These are phyloP conservation scores for Podarcis siculus DNA, from an alignment of 2,797 vertebrate species.

Conservation along the genomic window DNA sequence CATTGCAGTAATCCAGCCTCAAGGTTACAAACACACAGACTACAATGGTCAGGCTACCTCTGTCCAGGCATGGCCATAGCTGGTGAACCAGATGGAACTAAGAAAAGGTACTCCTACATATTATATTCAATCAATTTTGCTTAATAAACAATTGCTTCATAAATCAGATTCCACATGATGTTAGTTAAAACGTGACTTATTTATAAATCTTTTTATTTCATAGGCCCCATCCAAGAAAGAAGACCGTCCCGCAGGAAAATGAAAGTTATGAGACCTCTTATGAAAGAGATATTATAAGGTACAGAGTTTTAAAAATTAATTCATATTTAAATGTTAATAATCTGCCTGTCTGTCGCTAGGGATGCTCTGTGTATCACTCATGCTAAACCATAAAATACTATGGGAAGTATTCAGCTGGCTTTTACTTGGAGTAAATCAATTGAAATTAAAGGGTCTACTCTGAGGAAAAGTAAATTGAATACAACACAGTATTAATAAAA, in stretches of 20 bases:
- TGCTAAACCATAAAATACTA: not conserved
- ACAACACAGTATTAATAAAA: not conserved
- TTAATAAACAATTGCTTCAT: not conserved
- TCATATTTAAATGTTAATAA: not conserved
- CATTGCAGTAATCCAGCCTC: too few relatives aligned
- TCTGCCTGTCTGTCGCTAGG: not conserved
- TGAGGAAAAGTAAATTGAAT: too few relatives aligned
- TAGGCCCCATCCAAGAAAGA: not conserved
- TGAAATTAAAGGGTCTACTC: too few relatives aligned
- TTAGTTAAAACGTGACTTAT: not conserved
- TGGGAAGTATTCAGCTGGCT: too few relatives aligned
- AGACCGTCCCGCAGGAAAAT: not conserved
- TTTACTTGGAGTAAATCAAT: too few relatives aligned
- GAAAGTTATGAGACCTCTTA: not conserved
- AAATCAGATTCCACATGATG: not conserved
- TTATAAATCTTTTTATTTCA: not conserved
- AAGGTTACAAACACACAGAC: too few relatives aligned
- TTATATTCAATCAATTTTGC: not conserved
- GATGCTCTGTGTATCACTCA: not conserved
- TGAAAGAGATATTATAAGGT: conserved; percentile 7
- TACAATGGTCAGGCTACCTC: too few relatives aligned
- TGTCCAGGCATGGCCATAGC: not conserved
- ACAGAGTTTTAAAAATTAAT: not conserved
- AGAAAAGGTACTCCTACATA: too few relatives aligned
- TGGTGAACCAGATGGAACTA: not conserved